Conservation (phyloP, 2,888 invertebrate genomes). For the Sarcophaga variegata region DNA sequence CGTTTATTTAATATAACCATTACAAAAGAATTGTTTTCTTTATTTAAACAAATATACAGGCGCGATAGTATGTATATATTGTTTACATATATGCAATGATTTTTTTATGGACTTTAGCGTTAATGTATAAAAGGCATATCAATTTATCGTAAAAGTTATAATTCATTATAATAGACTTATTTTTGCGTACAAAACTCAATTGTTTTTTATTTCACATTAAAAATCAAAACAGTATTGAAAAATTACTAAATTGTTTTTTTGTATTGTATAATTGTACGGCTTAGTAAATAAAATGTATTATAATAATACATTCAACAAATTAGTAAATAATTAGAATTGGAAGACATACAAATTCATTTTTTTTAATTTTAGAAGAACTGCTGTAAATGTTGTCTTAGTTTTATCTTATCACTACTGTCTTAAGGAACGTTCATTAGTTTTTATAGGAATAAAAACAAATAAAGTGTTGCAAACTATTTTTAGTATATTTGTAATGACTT, state of each 20-base stretch:
- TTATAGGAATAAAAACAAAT: no score
- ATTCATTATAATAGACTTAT: not conserved
- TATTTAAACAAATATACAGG: not conserved
- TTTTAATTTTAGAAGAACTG: no score
- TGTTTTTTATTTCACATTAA: no score
- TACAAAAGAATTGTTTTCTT: not conserved
- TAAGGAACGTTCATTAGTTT: not conserved
- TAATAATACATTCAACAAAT: no score
- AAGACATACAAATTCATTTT: no score
- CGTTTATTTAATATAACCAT: not conserved
- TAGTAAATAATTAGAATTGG: no score
- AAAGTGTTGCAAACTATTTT: no score
- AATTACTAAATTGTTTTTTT: no score
- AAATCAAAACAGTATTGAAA: no score
- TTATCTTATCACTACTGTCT: conserved; percentile 23
- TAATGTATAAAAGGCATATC: conserved; percentile 20
- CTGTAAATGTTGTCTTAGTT: not conserved
- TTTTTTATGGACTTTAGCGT: conserved; percentile 28
- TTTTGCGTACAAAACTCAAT: not conserved
- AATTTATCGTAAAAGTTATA: conserved; percentile 17
- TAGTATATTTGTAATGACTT: no score
- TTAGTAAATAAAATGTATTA: no score
- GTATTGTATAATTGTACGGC: no score
- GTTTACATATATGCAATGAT: not conserved
- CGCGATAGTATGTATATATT: not conserved